phyloP scores from a whole-genome alignment of 2,113 vertebrate species.

The Cygnus buccinator region DNA sequence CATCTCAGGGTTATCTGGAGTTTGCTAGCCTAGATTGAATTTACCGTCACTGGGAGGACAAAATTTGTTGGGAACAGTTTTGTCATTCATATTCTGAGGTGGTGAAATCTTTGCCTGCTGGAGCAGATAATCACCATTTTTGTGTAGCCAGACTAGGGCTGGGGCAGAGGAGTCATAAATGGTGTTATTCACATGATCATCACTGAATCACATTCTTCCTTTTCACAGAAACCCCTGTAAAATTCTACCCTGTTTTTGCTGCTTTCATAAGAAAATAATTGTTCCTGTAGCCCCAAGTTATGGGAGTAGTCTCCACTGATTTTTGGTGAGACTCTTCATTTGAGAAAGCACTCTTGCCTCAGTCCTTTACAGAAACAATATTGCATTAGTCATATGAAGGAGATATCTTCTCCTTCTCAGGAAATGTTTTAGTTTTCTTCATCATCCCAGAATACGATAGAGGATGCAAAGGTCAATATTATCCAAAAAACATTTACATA shows the following conservation, averaged over 20 bases:
- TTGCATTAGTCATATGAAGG: neutral
- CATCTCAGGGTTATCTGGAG: slow-evolving; percentile 36
- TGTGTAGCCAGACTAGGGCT: neutral
- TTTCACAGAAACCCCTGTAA: neutral
- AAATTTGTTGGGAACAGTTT: slow-evolving; percentile 53
- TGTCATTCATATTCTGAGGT: slow-evolving; percentile 25
- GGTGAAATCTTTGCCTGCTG: slow-evolving; percentile 37
- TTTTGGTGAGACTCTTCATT: neutral
- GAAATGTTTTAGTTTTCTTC: neutral
- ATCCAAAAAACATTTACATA: neutral
- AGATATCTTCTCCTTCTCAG: neutral
- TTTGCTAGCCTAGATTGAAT: slow-evolving; percentile 29
- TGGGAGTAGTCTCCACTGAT: neutral
- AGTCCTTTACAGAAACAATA: neutral
- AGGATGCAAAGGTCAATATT: neutral
- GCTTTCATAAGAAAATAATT: neutral
- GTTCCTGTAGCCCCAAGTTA: neutral
- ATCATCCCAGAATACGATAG: neutral
- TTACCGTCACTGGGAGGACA: slow-evolving; percentile 46
- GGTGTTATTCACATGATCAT: accelerated
- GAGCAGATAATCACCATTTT: slow-evolving; percentile 9
- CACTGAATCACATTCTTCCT: neutral
- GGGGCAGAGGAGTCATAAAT: neutral
- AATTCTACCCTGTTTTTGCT: neutral
- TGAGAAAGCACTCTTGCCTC: neutral